Base-by-base conservation (phyloP, 2,797 vertebrate genomes). In the Hipposideros larvatus region DNA sequence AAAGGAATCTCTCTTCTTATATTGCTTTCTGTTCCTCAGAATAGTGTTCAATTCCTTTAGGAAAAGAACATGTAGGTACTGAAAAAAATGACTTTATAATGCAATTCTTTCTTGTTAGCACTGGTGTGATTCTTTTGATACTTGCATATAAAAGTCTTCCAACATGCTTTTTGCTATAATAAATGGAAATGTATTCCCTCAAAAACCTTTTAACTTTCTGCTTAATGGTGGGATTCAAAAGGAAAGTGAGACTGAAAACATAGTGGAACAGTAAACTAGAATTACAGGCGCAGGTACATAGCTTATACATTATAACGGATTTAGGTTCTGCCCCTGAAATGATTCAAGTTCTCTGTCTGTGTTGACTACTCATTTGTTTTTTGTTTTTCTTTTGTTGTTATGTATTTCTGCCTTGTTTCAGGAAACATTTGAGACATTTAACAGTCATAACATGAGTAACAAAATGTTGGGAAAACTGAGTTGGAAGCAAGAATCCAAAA, bases 111-210 rank as follows among this genome's bases (percentile, higher is more conserved):
- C 86, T 96, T 97, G 91, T 96, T 95, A 95, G 43, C 21, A 80
- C 80, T 75, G 86, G 65, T 92, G 53, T 93, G 75, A 87, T 86
- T 93, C 89, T 97, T 97, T 95, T 96, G 89, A 92, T 95, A 84
- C 83, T 68, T 89, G 75, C 61, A 87, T 95, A 94, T 91, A 90
- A 95, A 97, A 96, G 79, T 80, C 43, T 94, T 75, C 21, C 86
- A 84, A 96, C 43, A 87, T 96, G 87, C 93, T 98, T 51, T 96
- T 96, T 96, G 59, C 63, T 89, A 43, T 96, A 97, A 97, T 93
- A 94, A 98, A 96, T 97, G 93, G 95, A 97, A 97, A 96, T 96
- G 9, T 93, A 97, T 97, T 97, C 93, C n/a, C 15, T 70, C 51
- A 77, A 91, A 96, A 95, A 51, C 53, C 87, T 97, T 97, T 97